Conservation (phyloP, 2,113 vertebrate genomes). For the Erpornis zantholeuca region DNA sequence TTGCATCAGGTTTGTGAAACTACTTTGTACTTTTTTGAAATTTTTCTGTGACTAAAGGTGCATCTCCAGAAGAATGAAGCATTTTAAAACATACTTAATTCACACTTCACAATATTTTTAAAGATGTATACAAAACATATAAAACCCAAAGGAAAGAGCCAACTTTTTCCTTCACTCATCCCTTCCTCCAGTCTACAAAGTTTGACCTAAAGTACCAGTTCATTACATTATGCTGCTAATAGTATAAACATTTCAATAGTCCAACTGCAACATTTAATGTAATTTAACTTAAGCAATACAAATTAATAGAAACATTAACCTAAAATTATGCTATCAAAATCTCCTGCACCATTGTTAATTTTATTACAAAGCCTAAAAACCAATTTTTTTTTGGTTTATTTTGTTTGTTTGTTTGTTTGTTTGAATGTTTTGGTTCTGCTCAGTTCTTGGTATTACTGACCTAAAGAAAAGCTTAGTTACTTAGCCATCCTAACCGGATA, state of each 20-base stretch:
- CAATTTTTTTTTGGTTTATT: not conserved
- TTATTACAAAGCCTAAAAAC: not conserved
- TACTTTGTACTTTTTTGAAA: not conserved
- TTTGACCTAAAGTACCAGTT: not conserved
- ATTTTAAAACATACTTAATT: not conserved
- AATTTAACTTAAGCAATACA: not conserved
- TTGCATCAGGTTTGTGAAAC: not conserved
- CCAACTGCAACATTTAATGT: not conserved
- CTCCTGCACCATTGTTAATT: not conserved
- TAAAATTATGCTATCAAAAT: not conserved
- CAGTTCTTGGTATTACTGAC: not conserved
- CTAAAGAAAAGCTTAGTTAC: not conserved
- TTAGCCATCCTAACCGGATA: not conserved
- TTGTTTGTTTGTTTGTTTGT: not conserved
- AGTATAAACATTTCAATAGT: not conserved
- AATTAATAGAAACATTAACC: not conserved
- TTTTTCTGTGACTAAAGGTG: not conserved
- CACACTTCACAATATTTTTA: not conserved
- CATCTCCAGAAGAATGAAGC: not conserved
- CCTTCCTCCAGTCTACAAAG: not conserved
- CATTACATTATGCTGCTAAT: not conserved
- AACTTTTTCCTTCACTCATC: not conserved
- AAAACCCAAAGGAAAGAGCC: not conserved
- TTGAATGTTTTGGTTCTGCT: not conserved
- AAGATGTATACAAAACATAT: not conserved